Percentiles rank a stretch among this genome's conserved stretches.
Conservation (phyloP, 1,140 invertebrate species). For the Aphaenogaster rudis region DNA sequence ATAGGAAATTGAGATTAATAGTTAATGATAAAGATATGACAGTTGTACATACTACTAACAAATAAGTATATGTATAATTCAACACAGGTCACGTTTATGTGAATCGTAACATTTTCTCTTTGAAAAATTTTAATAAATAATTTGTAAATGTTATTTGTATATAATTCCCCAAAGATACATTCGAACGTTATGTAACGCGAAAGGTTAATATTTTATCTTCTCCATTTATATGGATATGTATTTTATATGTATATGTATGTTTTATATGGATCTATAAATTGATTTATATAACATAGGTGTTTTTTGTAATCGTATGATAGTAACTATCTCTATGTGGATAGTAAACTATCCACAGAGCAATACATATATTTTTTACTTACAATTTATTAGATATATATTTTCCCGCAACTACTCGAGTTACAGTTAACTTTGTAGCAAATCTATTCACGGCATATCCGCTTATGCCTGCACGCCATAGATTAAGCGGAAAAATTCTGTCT, state of each 20-base stretch:
- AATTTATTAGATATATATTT: background rate
- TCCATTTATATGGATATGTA: no score
- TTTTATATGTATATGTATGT: no score
- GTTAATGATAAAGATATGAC: background rate
- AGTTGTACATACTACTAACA: background rate
- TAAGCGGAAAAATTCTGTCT: conserved; percentile 17
- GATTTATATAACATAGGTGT: no score
- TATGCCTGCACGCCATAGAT: background rate
- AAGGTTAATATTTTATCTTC: background rate
- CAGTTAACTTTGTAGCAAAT: conserved; percentile 31
- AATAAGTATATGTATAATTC: conserved; percentile 1
- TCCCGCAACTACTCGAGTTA: background rate
- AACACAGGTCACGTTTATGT: background rate
- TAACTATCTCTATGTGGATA: background rate
- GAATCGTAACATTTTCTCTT: background rate
- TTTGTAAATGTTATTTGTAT: background rate
- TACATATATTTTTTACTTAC: background rate
- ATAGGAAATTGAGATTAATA: background rate
- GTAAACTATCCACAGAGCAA: background rate
- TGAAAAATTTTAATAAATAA: background rate
- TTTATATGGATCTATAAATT: no score
- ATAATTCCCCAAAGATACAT: no score
- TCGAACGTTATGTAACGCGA: background rate
- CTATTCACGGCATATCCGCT: conserved; percentile 40
- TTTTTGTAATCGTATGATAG: no score